Evolutionary conservation across 2,888 invertebrate genomes (phyloP), one percentile per base, ranked within the genome.

Genomic region (Axea sp.): DNA sequence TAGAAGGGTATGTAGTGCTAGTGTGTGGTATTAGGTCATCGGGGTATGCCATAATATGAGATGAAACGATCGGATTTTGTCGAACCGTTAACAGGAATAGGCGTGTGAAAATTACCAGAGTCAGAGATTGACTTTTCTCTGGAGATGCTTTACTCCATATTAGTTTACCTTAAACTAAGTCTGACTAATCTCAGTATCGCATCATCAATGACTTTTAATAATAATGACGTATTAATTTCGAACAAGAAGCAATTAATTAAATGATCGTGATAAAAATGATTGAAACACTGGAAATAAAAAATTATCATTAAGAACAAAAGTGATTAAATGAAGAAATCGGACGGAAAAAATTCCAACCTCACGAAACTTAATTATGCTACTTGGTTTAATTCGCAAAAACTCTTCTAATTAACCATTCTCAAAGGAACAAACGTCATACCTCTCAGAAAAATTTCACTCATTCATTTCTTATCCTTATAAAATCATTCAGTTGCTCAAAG

Each of bases 11-110:
- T n/a, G n/a, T n/a, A n/a, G n/a, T n/a, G n/a, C n/a, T n/a, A n/a
- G n/a, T n/a, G n/a, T n/a, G n/a, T n/a, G 59, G 41, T 59, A 59
- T 59, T 59, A 49, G 68, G 68, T 68, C 68, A 59, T 8, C 68
- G 30, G 7, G 2, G 11, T 47, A 47, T 68, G 59, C 59, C 59
- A 68, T 68, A 68, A 68, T 28, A 43, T 15, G 51, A 47, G 39
- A 55, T 12, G 65, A 37, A 47, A 15, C 65, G 68, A 68, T 68
- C 68, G 11, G 59, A 68, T 68, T 68, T 33, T 31, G 51, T 33
- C 33, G 17, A 41, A 0, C 31, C 39, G 49, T 57, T 65, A 33
- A 47, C 47, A 24, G 11, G 55, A 30, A 68, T 59, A 59, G 68
- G 59, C 68, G 68, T 68, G 68, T 59, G 68, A 68, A 68, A 68